Base-by-base conservation (phyloP, 2,888 invertebrate species). In the Drosophila mercatorum region DNA sequence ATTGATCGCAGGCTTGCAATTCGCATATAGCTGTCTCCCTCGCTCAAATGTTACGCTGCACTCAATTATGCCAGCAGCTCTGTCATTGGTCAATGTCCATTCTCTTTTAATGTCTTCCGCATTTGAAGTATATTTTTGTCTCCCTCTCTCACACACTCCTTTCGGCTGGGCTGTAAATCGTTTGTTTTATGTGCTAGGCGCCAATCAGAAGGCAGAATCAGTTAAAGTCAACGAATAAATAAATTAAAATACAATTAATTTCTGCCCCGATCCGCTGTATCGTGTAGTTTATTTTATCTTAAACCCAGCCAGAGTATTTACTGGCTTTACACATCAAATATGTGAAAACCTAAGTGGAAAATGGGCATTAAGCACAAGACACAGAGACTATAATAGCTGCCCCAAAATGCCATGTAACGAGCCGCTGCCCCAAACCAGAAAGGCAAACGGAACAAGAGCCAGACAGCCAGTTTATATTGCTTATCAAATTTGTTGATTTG, bases 401-500 rank as follows among this genome's bases (percentile, higher is more conserved):
- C 72, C 51, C 76, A 72, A 82, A 86, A 79, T 80, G 78, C 83
- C 83, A 73, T 83, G 83, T 83, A 71, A 77, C 82, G 78, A 76
- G 78, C 73, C 66, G 47, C 64, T 49, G 38, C 61, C 56, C 60
- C 28, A 60, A 12, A 11, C 40, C 14, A 8, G 57, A 57, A 60
- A 46, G 47, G 46, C 51, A 44, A 55, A 38, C 49, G 53, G 68
- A 67, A 64, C 61, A 70, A 61, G 51, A 77, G 46, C 46, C 36
- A 46, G 49, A 53, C 49, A 52, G 68, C 58, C 77, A 64, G 88
- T 83, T 88, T 87, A 81, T 82, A 78, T 83, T 89, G 85, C 82
- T 88, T 89, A 88, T 88, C 82, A 85, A 89, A 87, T 89, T 89
- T 84, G 86, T 87, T 88, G 88, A 89, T 89, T 88, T 87, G 78